Evolutionary conservation across 2,113 vertebrate genomes (phyloP), one percentile per base, ranked within the genome.

Genomic region (Parotia lawesii): DNA sequence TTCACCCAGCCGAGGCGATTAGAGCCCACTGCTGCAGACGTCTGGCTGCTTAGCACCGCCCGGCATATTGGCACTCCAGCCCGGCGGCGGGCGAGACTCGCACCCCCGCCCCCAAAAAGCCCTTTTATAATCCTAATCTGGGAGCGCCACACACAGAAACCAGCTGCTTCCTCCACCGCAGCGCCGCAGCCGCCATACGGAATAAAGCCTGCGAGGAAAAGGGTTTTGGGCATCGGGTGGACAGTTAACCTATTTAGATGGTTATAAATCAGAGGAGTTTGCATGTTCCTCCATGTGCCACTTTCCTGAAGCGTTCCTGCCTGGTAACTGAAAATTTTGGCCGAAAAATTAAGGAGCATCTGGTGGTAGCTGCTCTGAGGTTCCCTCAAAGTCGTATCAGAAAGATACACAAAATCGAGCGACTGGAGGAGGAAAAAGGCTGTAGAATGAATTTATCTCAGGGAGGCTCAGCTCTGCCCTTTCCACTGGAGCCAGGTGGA

Each of bases 51-150:
- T 70, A 82, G 60, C 22, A n/a, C 84, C 21, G 70, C 87, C 80
- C 66, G 23, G 85, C 85, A 69, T 23, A 62, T 38, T 27, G 83
- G 90, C 94, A 93, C 91, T 67, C 3, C 58, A 18, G 85, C 70
- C 77, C 44, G 54, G 62, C 77, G 35, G 73, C 80, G 56, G 87
- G 93, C 29, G 57, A 96, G 87, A 87, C 89, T 89, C 4, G 51
- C 67, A 23, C 90, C 90, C 93, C 87, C 69, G 54, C 87, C 67
- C 82, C 77, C 77, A 76, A 89, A 92, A 90, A 87, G 4, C 72
- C 91, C 92, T 83, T 85, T 84, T 85, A 12, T 92, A 93, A 95
- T 95, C 93, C 94, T 95, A 90, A 92, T 92, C 92, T 80, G 84
- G 94, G 92, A 94, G 54, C 35, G 54, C 75, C 84, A 76, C 89